A percentile compares a stretch with the other conserved stretches of the same genome.
phyloP scores from a whole-genome alignment of 2,797 vertebrate species.

The Melanotaenia boesemani region DNA sequence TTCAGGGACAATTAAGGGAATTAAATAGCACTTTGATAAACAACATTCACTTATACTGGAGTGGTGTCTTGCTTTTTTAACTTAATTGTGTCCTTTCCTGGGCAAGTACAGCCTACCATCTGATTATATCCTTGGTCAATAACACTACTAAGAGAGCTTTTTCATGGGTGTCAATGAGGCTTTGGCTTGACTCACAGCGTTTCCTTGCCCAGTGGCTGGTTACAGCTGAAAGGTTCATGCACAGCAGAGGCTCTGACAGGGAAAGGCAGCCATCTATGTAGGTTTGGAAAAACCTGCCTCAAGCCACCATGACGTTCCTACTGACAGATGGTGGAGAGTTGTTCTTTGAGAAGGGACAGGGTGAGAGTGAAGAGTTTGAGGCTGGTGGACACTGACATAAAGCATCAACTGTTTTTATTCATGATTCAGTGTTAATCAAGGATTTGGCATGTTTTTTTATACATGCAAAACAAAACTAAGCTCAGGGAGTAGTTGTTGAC shows the following conservation, averaged over 20 bases:
- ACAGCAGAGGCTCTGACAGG: constrained; percentile 74
- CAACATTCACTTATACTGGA: constrained; percentile 62
- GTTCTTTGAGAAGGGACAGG: constrained; percentile 57
- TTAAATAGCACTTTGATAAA: constrained; percentile 71
- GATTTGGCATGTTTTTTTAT: constrained; percentile 35
- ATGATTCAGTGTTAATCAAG: constrained; percentile 73
- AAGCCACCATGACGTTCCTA: constrained; percentile 76
- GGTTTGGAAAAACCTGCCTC: constrained; percentile 68
- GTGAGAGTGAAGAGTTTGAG: constrained; percentile 47
- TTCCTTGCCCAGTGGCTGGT: constrained; percentile 68
- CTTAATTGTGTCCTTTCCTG: constrained; percentile 48
- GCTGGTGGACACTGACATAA: constrained; percentile 35
- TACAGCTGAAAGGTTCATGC: constrained; percentile 71
- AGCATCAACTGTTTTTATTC: constrained; percentile 44
- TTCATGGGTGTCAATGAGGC: constrained; percentile 74
- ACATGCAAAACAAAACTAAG: constrained; percentile 29
- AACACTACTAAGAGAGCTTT: constrained; percentile 65
- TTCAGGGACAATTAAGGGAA: constrained; percentile 57
- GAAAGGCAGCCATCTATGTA: constrained; percentile 73
- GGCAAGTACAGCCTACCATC: constrained; percentile 44
- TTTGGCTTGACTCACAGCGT: constrained; percentile 55
- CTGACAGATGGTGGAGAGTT: constrained; percentile 80
- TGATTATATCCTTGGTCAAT: constrained; percentile 73
- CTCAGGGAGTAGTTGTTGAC: constrained; percentile 40
- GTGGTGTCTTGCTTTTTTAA: constrained; percentile 61